phyloP scores from a whole-genome alignment of 2,888 invertebrate species.

The Drosophila kuntzei region DNA sequence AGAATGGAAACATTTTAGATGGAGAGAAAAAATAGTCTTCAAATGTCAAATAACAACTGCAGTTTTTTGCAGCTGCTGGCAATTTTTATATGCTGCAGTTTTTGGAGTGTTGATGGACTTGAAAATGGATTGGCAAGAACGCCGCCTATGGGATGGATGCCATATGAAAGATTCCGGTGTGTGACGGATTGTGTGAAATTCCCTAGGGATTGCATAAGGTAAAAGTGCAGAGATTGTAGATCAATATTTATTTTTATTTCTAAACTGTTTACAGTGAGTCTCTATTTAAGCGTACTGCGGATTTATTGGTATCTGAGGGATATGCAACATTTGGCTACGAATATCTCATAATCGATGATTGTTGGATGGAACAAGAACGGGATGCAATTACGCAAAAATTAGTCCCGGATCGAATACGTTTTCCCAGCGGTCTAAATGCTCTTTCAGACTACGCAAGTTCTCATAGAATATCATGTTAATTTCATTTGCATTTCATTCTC shows the following conservation, averaged over 20 bases:
- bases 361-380: slow-evolving; percentile 90
- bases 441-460: slow-evolving; percentile 90
- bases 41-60: slow-evolving; percentile 22
- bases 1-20: not conserved
- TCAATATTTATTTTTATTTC: not conserved
- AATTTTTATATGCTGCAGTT: not conserved
- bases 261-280: slow-evolving; percentile 86
- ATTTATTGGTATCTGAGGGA: slow-evolving; percentile 88
- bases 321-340: slow-evolving; percentile 90
- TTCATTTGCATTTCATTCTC: not conserved
- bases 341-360: slow-evolving; percentile 91
- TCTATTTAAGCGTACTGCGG: slow-evolving; percentile 88
- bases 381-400: slow-evolving; percentile 87
- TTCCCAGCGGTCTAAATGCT: slow-evolving; percentile 90
- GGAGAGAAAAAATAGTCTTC: slow-evolving; percentile 1
- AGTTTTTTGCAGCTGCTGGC: slow-evolving; percentile 10
- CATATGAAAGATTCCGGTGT: slow-evolving; percentile 89
- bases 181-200: slow-evolving; percentile 87
- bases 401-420: slow-evolving; percentile 88
- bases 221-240: slow-evolving; percentile 6
- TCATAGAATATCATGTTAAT: not conserved
- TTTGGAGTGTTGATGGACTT: slow-evolving; percentile 69
- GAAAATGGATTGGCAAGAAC: slow-evolving; percentile 88
- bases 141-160: slow-evolving; percentile 90
- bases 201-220: slow-evolving; percentile 89